Base-by-base conservation (phyloP, 2,888 invertebrate genomes). In the Rhabditoides inermis region DNA sequence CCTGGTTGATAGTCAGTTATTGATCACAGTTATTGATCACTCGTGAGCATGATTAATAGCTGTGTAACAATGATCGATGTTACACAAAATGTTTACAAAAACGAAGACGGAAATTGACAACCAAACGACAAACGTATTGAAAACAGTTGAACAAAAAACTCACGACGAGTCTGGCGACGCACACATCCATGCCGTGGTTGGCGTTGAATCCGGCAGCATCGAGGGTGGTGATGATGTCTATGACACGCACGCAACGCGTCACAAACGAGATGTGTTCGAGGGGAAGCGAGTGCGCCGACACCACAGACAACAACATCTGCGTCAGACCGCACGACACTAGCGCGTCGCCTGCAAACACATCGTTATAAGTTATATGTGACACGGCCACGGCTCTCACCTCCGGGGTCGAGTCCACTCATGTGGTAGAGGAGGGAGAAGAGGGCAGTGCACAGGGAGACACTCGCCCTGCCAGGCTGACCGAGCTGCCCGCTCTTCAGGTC, bases 351-450 rank as follows among this genome's bases (percentile, higher is more conserved):
- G 84, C 7, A 48, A 49, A 22, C 26, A 32, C 6, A 25, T 25
- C 20, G 15, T 18, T 48, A n/a, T 7, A 7, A 6, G 46, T 12
- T 30, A 35, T n/a, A n/a, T 5, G 46, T 18, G 15, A 36, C 7
- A 46, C 30, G 15, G 6, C 7, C n/a, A 5, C 5, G 32, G 7
- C 7, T 36, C 41, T 6, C 3, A 49, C 65, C 60, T 30, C 62
- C 60, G 6, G 56, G 55, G 18, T 66, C 68, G 27, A 61, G 55
- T 74, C 87, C 88, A 12, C 88, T 88, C 67, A 90, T 81, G 77
- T 89, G 89, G 76, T 90, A 90, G 1, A 90, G 81, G 77, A 90
- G 87, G 42, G 88, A 88, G 77, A 90, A 89, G 26, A 90, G 78
- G 0, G 89, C 86, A 6, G 89, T 90, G 4, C 88, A 88, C 69